phyloP scores from a whole-genome alignment of 92 coral and sea anemone genomes.

The Ricordea florida region DNA sequence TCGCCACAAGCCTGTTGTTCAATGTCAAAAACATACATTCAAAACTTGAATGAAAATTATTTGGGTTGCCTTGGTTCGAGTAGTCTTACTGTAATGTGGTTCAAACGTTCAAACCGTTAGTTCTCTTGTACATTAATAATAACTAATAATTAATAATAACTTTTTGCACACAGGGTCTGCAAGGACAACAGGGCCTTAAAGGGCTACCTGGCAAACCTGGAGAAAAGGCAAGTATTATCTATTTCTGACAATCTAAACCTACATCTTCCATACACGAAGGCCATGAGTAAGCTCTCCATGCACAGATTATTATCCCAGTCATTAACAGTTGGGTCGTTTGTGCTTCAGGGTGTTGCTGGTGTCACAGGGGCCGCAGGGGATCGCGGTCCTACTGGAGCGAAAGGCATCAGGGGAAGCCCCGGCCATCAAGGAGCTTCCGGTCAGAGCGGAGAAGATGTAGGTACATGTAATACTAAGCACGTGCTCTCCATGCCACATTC shows the following conservation, averaged over 20 bases:
- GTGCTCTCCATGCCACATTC: background rate
- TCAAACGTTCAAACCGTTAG: too few relatives aligned
- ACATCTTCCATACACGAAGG: background rate
- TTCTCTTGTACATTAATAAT: too few relatives aligned
- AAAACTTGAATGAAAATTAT: too few relatives aligned
- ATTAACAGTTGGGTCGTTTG: too few relatives aligned
- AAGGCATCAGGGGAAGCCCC: slow-evolving; percentile 41
- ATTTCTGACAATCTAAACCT: too few relatives aligned
- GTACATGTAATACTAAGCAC: too few relatives aligned
- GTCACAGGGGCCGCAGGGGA: slow-evolving; percentile 33
- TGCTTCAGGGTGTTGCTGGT: slow-evolving; percentile 56
- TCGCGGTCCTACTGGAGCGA: slow-evolving; percentile 40
- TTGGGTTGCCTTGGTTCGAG: too few relatives aligned
- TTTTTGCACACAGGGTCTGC: slow-evolving; percentile 49
- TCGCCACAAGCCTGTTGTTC: too few relatives aligned
- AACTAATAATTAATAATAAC: too few relatives aligned
- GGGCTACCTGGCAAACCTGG: slow-evolving; percentile 68
- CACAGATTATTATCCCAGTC: background rate
- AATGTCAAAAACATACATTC: too few relatives aligned
- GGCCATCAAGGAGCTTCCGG: slow-evolving; percentile 66
- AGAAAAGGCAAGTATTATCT: slow-evolving; percentile 45
- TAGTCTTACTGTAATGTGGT: too few relatives aligned
- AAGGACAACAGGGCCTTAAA: slow-evolving; percentile 57
- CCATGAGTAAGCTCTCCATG: background rate
- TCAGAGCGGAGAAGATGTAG: slow-evolving; percentile 29